Evolutionary conservation across 1,140 invertebrate species (phyloP).

Genomic region (Drosophila ironensis): DNA sequence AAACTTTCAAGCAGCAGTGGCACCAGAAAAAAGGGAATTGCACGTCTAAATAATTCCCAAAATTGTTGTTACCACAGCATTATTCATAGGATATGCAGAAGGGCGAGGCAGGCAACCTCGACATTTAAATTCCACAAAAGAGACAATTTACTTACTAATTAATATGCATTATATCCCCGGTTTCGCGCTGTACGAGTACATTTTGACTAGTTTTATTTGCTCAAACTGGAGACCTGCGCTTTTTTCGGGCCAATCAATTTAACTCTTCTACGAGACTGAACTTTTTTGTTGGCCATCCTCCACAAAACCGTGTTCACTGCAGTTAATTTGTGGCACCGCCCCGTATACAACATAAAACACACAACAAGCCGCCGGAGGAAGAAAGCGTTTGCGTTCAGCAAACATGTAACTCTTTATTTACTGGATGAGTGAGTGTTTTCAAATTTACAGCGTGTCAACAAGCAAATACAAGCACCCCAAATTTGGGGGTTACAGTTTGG

Average conservation of each 20-base stretch:
- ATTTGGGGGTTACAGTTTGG: background rate
- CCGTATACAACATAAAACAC: constrained; percentile 74
- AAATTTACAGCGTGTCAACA: constrained; percentile 76
- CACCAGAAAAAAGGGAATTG: constrained; percentile 44
- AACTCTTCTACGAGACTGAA: too few relatives aligned
- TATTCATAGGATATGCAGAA: constrained; percentile 25
- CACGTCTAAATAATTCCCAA: constrained; percentile 54
- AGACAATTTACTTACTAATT: too few relatives aligned
- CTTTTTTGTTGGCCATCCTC: background rate
- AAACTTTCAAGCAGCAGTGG: constrained; percentile 37
- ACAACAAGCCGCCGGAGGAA: constrained; percentile 47
- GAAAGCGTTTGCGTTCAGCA: constrained; percentile 70
- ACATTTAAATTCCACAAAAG: too few relatives aligned
- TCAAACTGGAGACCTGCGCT: too few relatives aligned
- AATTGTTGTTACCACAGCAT: constrained; percentile 43
- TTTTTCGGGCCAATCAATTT: too few relatives aligned
- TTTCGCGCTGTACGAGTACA: too few relatives aligned
- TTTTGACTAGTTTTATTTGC: too few relatives aligned
- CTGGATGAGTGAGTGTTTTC: constrained; percentile 54
- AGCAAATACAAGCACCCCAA: constrained; percentile 7
- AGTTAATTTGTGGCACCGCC: constrained; percentile 75
- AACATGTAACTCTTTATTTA: constrained; percentile 71
- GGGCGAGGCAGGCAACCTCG: too few relatives aligned
- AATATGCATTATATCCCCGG: too few relatives aligned
- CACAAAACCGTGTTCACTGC: constrained; percentile 36